Evolutionary conservation across 2,113 vertebrate genomes (phyloP).

Genomic region (Phrynosoma platyrhinos): DNA sequence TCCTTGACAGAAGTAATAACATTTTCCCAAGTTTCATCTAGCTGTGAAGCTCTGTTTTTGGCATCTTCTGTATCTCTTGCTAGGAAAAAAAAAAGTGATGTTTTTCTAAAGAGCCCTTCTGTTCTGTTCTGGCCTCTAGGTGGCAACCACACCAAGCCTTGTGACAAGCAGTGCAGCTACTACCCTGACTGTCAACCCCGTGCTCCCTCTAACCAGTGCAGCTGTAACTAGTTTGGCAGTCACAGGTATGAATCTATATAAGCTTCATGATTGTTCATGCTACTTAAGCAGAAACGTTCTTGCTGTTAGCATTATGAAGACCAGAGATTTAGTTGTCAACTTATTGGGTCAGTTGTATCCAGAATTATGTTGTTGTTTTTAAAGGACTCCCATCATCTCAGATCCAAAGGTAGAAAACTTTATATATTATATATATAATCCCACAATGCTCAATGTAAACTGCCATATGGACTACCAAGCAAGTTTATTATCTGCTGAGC

Average conservation of each 20-base stretch:
- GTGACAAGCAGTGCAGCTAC: constrained; percentile 95
- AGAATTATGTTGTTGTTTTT: background rate
- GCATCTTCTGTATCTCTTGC: constrained; percentile 22
- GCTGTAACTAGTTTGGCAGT: constrained; percentile 87
- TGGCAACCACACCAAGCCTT: constrained; percentile 97
- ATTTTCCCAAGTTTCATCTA: background rate
- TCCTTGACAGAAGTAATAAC: background rate
- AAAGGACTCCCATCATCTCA: background rate
- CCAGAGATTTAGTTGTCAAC: background rate
- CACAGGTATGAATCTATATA: constrained; percentile 81
- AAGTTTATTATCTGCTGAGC: background rate
- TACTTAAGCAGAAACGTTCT: background rate
- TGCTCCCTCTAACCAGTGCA: constrained; percentile 94
- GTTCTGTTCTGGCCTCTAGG: constrained; percentile 80
- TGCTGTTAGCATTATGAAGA: background rate
- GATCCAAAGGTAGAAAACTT: background rate
- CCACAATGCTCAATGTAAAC: too few relatives aligned
- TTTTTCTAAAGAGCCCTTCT: constrained; percentile 34
- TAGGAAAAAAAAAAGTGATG: background rate
- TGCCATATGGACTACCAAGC: background rate
- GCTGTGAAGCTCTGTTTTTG: constrained; percentile 21
- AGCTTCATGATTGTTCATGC: background rate
- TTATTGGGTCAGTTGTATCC: background rate
- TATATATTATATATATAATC: background rate
- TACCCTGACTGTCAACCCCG: constrained; percentile 94